Evolutionary conservation across 64 coral and sea anemone species (phyloP), one percentile per base, ranked within the genome.

Genomic region (Pachyseris speciosa): DNA sequence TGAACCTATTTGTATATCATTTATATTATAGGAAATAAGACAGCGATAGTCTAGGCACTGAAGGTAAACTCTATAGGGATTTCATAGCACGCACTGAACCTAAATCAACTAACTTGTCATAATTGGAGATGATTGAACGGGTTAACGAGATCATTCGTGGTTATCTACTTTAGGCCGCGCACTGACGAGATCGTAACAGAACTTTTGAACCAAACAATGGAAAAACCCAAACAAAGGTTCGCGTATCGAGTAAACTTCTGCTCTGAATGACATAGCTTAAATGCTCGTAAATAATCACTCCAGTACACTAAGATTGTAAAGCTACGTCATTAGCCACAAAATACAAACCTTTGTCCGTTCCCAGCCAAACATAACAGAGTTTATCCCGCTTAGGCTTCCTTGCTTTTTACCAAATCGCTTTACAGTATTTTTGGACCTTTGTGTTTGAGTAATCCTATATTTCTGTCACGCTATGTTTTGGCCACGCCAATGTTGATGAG

Each of bases 401-500:
- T 81, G 20, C 13, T 44, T 77, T 77, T 77, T 52, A 28, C 44
- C 27, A 81, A 81, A 81, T 55, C 77, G 77, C 77, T 81, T 81
- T 61, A 81, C 77, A 61, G 31, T 81, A 81, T 81, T 81, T 81
- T 81, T 81, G 77, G 77, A 81, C 77, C 28, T 61, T 19, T 58
- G 40, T 58, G 19, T 81, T 61, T 40, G 57, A 37, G 48, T 81
- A 63, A 81, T 81, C 77, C 77, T 81, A 37, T 58, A 61, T 63
- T 81, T 41, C 12, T 81, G 77, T 81, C 77, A 81, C 77, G 77
- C 77, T 81, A 81, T 81, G 51, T 22, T 25, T 12, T 4, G 22
- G 12, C 52, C 53, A 81, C 52, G 33, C 51, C 77, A 40, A n/a
- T n/a, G n/a, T n/a, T n/a, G n/a, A n/a, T n/a, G n/a, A n/a, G n/a